Base-by-base conservation (phyloP, 1,140 invertebrate genomes). In the Trachymyrmex septentrionalis region DNA sequence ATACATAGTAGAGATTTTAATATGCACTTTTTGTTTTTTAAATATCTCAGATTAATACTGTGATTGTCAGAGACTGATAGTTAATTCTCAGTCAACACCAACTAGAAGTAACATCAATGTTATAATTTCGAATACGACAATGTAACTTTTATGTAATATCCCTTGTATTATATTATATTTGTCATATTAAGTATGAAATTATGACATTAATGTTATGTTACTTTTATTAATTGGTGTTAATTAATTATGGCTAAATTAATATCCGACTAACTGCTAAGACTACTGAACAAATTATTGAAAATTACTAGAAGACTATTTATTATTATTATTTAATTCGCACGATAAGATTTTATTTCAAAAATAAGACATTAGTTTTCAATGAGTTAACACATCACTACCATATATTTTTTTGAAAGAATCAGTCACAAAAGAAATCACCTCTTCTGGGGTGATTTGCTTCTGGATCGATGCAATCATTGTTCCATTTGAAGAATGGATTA, bases 301-400 rank as follows among this genome's bases (percentile, higher is more conserved):
- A 44, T 59, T 61, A 57, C n/a, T 16, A 38, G 14, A 67, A 67
- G 10, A 48, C 19, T 67, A 38, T 67, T 67, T 67, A 38, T 67
- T 67, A 38, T 67, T 67, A 69, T 12, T 44, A 67, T 44, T 38
- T 76, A 4, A 63, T 44, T 76, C 16, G 2, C 38, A 10, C 9
- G 14, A 59, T 57, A 57, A 59, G 30, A 38, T 76, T 38, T 53
- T 53, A 27, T 71, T 48, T 7, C 4, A 57, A 12, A 73, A 34
- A 73, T 57, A 3, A 14, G 4, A 73, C 30, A 44, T 50, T 44
- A 14, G 5, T 27, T 64, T 77, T 77, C 6, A 63, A 44, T 21
- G 9, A 21, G 10, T 63, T 44, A n/a, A 24, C 6, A 61, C 10
- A 10, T 57, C 1, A 12, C 16, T 72, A 55, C n/a, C 4, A 10